Base-by-base conservation (phyloP, 2,888 invertebrate species). In the Acanthoscelides obtectus region DNA sequence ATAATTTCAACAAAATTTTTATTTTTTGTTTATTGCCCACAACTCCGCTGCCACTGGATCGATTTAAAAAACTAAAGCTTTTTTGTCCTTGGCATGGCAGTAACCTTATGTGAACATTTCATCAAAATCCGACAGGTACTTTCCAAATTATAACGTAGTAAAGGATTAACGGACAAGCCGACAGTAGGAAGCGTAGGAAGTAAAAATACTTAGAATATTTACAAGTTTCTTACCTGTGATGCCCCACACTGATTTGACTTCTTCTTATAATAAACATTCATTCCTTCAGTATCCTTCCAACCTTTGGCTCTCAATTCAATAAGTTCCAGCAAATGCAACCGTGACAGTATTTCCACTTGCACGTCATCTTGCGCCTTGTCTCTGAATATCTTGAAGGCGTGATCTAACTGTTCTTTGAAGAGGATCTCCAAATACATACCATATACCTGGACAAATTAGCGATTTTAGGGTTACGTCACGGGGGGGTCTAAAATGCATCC, bases 221-320 rank as follows among this genome's bases (percentile, higher is more conserved):
- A 67, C 20, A 12, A 6, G 3, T 45, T 45, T 45, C 5, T 19
- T 79, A 84, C 83, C 79, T 83, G 84, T 71, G 80, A 79, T 69
- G 66, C 74, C 70, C 75, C 76, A 70, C 80, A 83, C 68, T 84
- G 82, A 73, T 83, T 84, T 69, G 83, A 79, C 76, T 85, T 86
- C 75, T 90, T 91, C 84, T 90, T 90, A 84, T 96, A 96, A 86
- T 96, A 96, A 81, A 92, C 91, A 86, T 91, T 92, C 88, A 94
- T 92, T 80, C 93, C 92, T 85, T 94, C 94, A 78, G 91, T 92
- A 75, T 93, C 92, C 83, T 93, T 92, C 97, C 97, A 97, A 83
- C 93, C 92, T 86, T 94, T 94, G 75, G 97, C 97, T 84, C 97
- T 90, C 83, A 97, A 88, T 87, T 98, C 97, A 81, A 98, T 95